phyloP scores from a whole-genome alignment of 2,888 invertebrate genomes.

The Megastigmus dorsalis region DNA sequence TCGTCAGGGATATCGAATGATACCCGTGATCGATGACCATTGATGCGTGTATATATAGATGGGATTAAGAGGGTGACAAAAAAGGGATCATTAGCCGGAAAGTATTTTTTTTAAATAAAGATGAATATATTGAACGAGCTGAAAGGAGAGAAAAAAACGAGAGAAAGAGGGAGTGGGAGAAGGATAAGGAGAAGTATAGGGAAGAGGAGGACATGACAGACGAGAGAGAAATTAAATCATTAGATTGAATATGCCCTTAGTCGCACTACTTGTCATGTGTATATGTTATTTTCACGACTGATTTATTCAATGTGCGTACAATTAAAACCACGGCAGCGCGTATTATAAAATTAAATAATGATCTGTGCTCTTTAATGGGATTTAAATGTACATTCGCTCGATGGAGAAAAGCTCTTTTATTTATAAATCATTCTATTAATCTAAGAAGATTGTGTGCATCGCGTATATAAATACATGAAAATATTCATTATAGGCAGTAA shows the following conservation, averaged over 20 bases:
- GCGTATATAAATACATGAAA: too few relatives aligned
- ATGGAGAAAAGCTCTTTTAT: conserved; percentile 4
- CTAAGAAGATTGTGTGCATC: too few relatives aligned
- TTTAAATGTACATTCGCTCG: conserved; percentile 2
- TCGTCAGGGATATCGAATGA: not conserved
- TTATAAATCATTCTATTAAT: not conserved
- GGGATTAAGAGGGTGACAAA: not conserved
- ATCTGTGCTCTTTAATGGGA: conserved; percentile 38
- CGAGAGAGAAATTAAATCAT: conserved; percentile 45
- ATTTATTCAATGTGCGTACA: conserved; percentile 37
- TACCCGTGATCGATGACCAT: conserved; percentile 14
- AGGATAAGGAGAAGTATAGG: too few relatives aligned
- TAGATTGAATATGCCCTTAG: conserved; percentile 36
- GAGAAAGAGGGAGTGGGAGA: conserved; percentile 7
- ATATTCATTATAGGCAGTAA: too few relatives aligned
- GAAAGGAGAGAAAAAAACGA: not conserved
- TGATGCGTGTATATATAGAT: not conserved
- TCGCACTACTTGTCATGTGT: conserved; percentile 8
- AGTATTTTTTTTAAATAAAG: not conserved
- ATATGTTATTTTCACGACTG: conserved; percentile 2
- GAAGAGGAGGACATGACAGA: too few relatives aligned
- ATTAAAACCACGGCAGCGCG: conserved; percentile 12
- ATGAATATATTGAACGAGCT: not conserved
- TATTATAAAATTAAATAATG: conserved; percentile 27
- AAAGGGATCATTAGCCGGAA: not conserved